Base-by-base conservation (phyloP, 1,140 invertebrate species). In the Planococcus citri region DNA sequence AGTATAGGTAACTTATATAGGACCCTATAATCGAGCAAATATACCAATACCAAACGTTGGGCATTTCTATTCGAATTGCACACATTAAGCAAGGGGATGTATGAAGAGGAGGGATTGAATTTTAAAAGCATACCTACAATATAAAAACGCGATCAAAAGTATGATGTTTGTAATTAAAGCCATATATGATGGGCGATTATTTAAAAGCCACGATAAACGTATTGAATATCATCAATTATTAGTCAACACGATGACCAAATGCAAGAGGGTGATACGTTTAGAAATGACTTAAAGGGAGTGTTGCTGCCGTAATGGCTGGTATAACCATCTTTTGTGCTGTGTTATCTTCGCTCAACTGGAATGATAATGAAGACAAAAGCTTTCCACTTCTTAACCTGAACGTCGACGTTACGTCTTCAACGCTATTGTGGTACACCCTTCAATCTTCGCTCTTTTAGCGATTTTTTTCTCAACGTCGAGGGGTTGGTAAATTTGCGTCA, bases 301-400 rank as follows among this genome's bases (percentile, higher is more conserved):
- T 58, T 9, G 3, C 21, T 10, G 9, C 60, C 2, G 22, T 64
- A 64, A 64, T 64, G 60, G 60, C 10, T 25, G 60, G 60, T 64
- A 64, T 64, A 64, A 64, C 60, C 25, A 64, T 64, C 60, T 64
- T 64, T 64, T 64, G 60, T 64, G 60, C 20, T 22, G 2, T 10
- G 60, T 64, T 64, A 64, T 64, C 60, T 64, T 21, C 60, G 60
- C 20, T 64, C 60, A 64, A 27, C 60, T 64, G 60, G 60, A 64
- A 64, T 64, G 60, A 64, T 64, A 64, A 64, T 64, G 60, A 64
- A 64, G 60, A 64, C 60, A 64, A 64, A 64, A 64, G 60, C 60
- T 64, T 64, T 64, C 60, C 60, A 64, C 60, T 64, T 64, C 60
- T 64, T 64, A 64, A 64, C 60, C 60, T 64, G 60, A 64, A 64